A percentile compares a stretch with the other conserved stretches of the same genome.
Evolutionary conservation across 2,888 invertebrate genomes (phyloP).

Genomic region (Cepaea hortensis): DNA sequence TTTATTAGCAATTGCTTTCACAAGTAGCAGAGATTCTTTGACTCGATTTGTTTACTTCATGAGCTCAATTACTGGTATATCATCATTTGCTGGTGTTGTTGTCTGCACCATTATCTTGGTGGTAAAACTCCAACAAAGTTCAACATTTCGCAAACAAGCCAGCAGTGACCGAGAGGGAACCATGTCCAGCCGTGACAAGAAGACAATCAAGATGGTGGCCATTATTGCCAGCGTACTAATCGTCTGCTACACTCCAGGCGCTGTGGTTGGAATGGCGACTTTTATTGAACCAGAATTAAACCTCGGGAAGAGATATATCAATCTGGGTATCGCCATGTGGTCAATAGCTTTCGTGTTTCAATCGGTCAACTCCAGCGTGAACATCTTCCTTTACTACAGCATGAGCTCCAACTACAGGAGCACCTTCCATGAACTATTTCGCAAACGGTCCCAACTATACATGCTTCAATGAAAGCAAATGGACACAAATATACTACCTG

Average conservation of each 20-base stretch:
- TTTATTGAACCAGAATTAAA: conserved; percentile 10
- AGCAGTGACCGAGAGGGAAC: not conserved
- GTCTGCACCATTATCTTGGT: conserved; percentile 10
- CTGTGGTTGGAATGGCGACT: not conserved
- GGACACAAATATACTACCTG: too few species aligned
- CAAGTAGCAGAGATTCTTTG: not conserved
- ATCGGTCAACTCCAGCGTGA: not conserved
- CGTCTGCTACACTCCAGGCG: conserved; percentile 4
- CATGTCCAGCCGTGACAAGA: not conserved
- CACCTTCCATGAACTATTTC: not conserved
- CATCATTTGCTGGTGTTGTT: not conserved
- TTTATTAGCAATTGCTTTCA: not conserved
- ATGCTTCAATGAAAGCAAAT: too few species aligned
- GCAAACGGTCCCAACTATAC: too few species aligned
- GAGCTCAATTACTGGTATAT: not conserved
- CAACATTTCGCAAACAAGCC: not conserved
- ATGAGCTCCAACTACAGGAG: conserved; percentile 26
- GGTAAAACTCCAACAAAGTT: not conserved
- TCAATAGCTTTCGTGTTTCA: not conserved
- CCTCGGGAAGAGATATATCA: not conserved
- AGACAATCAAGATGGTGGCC: not conserved
- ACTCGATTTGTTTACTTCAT: not conserved
- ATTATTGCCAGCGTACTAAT: not conserved
- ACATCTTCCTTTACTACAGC: conserved; percentile 6
- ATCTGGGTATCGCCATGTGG: not conserved